A percentile compares a stretch with the other conserved stretches of the same genome.
Evolutionary conservation across 2,797 vertebrate species (phyloP).

Genomic region (Falco novaeseelandiae): DNA sequence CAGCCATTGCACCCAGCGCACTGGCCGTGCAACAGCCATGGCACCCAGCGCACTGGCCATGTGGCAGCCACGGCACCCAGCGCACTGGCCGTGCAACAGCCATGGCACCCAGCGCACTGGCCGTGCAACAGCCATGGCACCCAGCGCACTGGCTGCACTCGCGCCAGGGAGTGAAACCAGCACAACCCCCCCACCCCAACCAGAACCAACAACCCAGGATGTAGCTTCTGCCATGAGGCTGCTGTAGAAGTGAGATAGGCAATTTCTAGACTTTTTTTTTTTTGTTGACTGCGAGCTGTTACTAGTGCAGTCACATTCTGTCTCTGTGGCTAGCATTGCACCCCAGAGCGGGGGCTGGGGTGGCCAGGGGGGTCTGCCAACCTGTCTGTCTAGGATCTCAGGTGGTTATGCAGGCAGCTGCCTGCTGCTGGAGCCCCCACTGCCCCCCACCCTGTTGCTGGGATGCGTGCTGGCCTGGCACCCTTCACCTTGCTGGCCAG

Average conservation of each 20-base stretch:
- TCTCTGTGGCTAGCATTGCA: background rate
- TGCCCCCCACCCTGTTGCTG: background rate
- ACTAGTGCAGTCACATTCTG: background rate
- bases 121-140: no score
- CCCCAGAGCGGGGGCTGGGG: background rate
- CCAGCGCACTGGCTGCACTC: no score
- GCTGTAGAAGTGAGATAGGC: background rate
- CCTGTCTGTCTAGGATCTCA: background rate
- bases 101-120: no score
- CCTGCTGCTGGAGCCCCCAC: background rate
- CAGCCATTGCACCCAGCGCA: fast-evolving
- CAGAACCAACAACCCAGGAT: background rate
- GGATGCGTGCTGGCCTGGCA: fast-evolving
- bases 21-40: no score
- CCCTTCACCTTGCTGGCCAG: no score
- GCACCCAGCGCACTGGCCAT: no score
- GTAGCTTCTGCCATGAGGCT: background rate
- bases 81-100: no score
- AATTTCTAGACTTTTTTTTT: background rate
- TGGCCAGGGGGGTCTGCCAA: background rate
- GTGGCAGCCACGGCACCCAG: no score
- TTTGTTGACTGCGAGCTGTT: background rate
- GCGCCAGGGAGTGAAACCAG: background rate
- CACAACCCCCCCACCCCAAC: background rate
- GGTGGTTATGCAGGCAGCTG: background rate